A percentile compares a stretch with the other conserved stretches of the same genome.
phyloP scores from a whole-genome alignment of 2,113 vertebrate species.

The Picathartes gymnocephalus region DNA sequence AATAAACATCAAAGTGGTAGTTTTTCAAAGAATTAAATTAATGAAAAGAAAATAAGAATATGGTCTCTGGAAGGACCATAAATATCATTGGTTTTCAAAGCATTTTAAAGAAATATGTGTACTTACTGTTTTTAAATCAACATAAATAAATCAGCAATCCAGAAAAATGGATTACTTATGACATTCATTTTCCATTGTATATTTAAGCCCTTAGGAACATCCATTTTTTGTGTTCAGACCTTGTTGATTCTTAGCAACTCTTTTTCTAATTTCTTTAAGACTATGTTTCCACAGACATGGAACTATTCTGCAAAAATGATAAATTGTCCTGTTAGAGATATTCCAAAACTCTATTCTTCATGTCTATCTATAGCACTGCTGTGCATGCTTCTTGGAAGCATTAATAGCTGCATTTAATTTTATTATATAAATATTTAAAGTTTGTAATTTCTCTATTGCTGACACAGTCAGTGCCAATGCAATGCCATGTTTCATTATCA shows the following conservation, averaged over 20 bases:
- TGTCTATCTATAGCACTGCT: constrained; percentile 52
- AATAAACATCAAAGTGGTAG: neutral
- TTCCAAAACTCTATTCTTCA: constrained; percentile 63
- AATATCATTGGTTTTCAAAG: neutral
- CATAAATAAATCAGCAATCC: constrained; percentile 25
- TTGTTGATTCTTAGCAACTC: neutral
- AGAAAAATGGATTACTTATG: constrained; percentile 36
- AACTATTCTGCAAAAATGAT: constrained; percentile 67
- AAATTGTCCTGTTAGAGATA: constrained; percentile 57
- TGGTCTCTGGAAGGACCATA: neutral
- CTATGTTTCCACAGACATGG: constrained; percentile 1
- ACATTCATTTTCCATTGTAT: constrained; percentile 43
- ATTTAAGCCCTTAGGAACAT: constrained; percentile 37
- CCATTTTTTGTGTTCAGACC: constrained; percentile 35
- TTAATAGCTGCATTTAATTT: constrained; percentile 72
- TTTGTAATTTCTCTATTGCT: constrained; percentile 70
- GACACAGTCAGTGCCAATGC: constrained; percentile 59
- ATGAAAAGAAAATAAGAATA: neutral
- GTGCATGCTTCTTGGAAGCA: constrained; percentile 53
- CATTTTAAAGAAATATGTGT: constrained; percentile 44
- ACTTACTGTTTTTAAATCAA: constrained; percentile 20
- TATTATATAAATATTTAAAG: constrained; percentile 76
- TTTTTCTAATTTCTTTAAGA: constrained; percentile 56
- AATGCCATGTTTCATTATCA: constrained; percentile 64
- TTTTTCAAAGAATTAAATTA: neutral